Evolutionary conservation across 64 coral and sea anemone species (phyloP).

Genomic region (Orbicella faveolata): DNA sequence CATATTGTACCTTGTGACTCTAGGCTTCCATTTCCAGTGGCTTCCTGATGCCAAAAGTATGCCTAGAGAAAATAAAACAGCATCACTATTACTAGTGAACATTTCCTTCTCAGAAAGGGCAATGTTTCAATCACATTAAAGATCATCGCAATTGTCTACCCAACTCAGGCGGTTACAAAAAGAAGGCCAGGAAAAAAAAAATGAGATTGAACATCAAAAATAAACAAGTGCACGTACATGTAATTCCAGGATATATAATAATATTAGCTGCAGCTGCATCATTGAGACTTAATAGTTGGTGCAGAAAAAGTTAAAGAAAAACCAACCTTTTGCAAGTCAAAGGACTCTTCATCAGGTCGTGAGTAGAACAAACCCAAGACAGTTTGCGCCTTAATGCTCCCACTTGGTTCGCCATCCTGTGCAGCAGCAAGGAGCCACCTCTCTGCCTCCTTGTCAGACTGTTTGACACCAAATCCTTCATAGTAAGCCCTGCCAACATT

Average conservation of each 20-base stretch:
- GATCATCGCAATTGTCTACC: neutral
- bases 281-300: too few species aligned
- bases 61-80: constrained; percentile 45
- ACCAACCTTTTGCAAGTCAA: constrained; percentile 84
- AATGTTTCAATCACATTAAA: neutral
- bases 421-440: constrained; percentile 80
- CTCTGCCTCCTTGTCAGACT: constrained; percentile 83
- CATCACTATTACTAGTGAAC: neutral
- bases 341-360: constrained; percentile 67
- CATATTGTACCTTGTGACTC: constrained; percentile 90
- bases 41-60: constrained; percentile 99
- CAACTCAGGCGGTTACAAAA: neutral
- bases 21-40: constrained; percentile 96
- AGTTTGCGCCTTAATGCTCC: constrained; percentile 85
- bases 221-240: too few species aligned
- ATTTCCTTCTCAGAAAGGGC: neutral
- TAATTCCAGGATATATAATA: too few species aligned
- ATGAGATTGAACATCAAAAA: too few species aligned
- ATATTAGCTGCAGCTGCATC: too few species aligned
- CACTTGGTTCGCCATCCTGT: constrained; percentile 70
- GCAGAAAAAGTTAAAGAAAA: neutral
- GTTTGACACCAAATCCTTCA: constrained; percentile 91
- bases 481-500: constrained; percentile 94
- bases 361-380: constrained; percentile 97
- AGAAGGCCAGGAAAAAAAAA: too few species aligned